A percentile compares a stretch with the other conserved stretches of the same genome.
Conservation (phyloP, 2,113 vertebrate species). For the Tachysurus fulvidraco region DNA sequence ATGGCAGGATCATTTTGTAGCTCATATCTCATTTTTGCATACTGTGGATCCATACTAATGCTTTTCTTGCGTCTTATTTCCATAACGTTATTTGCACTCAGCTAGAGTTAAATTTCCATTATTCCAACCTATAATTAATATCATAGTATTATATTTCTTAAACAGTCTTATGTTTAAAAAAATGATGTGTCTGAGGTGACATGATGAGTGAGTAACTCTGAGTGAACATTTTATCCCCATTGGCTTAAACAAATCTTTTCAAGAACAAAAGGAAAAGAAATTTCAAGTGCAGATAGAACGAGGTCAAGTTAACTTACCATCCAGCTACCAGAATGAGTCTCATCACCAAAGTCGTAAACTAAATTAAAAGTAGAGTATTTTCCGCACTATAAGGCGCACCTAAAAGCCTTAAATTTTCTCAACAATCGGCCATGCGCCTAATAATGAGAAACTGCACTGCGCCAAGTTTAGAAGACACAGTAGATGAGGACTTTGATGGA, state of each 20-base stretch:
- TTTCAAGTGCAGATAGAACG: constrained; percentile 39
- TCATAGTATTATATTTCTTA: neutral
- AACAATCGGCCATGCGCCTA: too few species aligned
- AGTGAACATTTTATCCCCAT: neutral
- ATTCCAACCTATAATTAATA: neutral
- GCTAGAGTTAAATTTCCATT: neutral
- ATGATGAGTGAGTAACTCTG: neutral
- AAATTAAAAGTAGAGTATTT: neutral
- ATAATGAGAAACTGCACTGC: too few species aligned
- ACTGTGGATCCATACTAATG: too few species aligned
- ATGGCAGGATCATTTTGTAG: too few species aligned
- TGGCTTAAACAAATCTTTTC: neutral
- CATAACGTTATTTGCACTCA: too few species aligned
- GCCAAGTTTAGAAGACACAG: too few species aligned
- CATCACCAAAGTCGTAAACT: neutral
- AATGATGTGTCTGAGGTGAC: neutral
- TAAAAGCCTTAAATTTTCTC: too few species aligned
- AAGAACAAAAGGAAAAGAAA: constrained; percentile 14
- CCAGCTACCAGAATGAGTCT: constrained; percentile 34
- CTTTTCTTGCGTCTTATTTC: too few species aligned
- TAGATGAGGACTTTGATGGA: too few species aligned
- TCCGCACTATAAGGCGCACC: too few species aligned
- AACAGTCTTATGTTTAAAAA: neutral
- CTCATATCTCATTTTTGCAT: too few species aligned
- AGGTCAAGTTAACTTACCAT: constrained; percentile 53